phyloP scores from a whole-genome alignment of 2,113 vertebrate species.

The Alouatta palliata region DNA sequence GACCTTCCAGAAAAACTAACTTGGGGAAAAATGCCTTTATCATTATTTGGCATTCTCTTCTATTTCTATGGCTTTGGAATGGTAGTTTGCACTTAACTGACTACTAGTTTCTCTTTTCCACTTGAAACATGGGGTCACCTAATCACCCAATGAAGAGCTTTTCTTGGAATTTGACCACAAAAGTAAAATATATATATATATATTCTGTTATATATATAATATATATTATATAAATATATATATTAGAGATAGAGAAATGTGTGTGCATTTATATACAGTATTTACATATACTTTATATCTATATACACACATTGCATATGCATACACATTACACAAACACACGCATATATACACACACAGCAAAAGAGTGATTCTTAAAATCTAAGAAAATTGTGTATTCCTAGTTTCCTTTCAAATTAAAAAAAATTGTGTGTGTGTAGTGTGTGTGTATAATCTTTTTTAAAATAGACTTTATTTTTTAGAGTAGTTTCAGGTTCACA shows the following conservation, averaged over 20 bases:
- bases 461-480: not conserved
- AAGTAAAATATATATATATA: not conserved
- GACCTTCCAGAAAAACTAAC: not conserved
- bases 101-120: not conserved
- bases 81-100: not conserved
- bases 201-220: too few relatives aligned
- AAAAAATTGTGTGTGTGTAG: not conserved
- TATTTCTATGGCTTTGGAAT: not conserved
- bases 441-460: not conserved
- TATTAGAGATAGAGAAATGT: too few relatives aligned
- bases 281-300: not conserved
- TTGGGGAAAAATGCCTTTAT: not conserved
- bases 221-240: too few relatives aligned
- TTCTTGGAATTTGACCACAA: not conserved
- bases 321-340: not conserved
- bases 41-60: not conserved
- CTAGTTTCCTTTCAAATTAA: not conserved
- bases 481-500: not conserved
- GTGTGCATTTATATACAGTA: not conserved
- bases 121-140: not conserved
- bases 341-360: not conserved
- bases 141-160: not conserved
- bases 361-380: not conserved
- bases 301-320: not conserved
- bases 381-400: not conserved